phyloP scores from a whole-genome alignment of 1,140 invertebrate species.

The Wasmannia auropunctata region DNA sequence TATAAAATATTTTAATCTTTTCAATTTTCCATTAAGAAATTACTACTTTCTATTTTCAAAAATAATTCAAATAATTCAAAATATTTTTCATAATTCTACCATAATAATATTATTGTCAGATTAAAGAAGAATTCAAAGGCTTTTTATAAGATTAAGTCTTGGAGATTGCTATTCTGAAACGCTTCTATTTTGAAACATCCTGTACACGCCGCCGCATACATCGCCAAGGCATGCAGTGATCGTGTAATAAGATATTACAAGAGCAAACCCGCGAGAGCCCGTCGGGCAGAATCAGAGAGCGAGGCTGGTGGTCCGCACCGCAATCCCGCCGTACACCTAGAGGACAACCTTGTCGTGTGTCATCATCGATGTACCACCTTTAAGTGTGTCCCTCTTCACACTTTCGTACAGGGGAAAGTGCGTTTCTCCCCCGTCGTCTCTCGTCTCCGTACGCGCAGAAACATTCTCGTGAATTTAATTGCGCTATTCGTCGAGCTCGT shows the following conservation, averaged over 20 bases:
- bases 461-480: conserved; percentile 31
- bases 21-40: neutral
- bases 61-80: neutral
- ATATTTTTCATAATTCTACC: neutral
- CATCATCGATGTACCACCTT: conserved; percentile 26
- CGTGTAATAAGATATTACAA: conserved; percentile 76
- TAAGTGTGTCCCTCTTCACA: neutral
- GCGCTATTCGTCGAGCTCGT: conserved; percentile 3
- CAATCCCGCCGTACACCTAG: conserved; percentile 47
- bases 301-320: conserved; percentile 66
- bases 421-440: neutral
- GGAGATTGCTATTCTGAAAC: neutral
- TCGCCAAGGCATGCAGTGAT: conserved; percentile 64
- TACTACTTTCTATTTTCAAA: neutral
- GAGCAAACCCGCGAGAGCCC: conserved; percentile 69
- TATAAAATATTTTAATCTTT: neutral
- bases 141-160: neutral
- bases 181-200: conserved; percentile 18
- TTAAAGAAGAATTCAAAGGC: neutral
- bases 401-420: neutral
- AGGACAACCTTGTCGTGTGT: conserved; percentile 52
- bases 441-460: neutral
- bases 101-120: neutral
- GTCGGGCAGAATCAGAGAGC: conserved; percentile 61
- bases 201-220: conserved; percentile 39